Base-by-base conservation (phyloP, 2,888 invertebrate genomes). In the Pherbina coryleti region DNA sequence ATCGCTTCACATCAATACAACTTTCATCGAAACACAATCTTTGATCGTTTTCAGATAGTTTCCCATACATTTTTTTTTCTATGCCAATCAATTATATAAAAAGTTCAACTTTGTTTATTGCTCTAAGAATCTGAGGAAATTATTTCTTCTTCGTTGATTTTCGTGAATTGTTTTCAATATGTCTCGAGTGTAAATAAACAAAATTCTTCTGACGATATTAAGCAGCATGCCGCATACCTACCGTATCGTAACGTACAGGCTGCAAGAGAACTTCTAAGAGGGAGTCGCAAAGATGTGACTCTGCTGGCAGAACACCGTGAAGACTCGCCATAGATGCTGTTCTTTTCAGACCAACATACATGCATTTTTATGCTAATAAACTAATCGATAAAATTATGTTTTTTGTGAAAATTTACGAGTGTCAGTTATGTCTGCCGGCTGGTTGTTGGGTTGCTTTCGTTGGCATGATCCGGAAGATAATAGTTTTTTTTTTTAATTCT, bases 131-230 rank as follows among this genome's bases (percentile, higher is more conserved):
- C 67, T 67, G 66, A 34, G 31, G 64, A 66, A 74, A 67, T 75
- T 53, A 34, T 31, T 75, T 73, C 67, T 55, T 55, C 17, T 67
- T 37, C 51, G 19, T 77, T 31, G 70, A 51, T 44, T 70, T 25
- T 73, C 25, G 57, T 67, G 19, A 81, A 70, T 81, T 82, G 81
- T 82, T 82, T 81, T 80, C 82, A 79, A 81, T 81, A 79, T 81
- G 82, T 81, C 82, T 79, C 76, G 79, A 80, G 75, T 74, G 79
- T 77, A 82, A 82, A 82, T 81, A 82, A 82, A 82, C 82, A 82
- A 79, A 77, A 79, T 49, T 74, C 17, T 17, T 70, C 22, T 70
- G 60, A 28, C 60, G 76, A 31, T 49, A 60, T 66, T 75, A 49
- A 55, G 60, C 70, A 67, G 62, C 62, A 49, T 44, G 69, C 71